Evolutionary conservation across 2,113 vertebrate species (phyloP).

Genomic region (Hypanus sabinus): DNA sequence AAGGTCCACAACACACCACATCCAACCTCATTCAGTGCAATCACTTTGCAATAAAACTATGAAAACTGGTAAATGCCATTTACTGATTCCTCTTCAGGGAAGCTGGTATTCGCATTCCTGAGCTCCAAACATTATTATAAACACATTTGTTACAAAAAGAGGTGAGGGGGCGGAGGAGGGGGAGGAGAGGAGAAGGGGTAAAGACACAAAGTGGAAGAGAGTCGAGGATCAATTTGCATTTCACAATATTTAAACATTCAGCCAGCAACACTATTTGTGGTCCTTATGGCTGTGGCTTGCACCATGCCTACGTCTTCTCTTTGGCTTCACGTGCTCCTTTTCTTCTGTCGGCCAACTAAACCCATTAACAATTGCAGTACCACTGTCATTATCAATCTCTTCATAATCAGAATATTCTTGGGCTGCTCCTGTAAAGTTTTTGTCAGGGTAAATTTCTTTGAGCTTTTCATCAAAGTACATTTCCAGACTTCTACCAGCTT

Average conservation of each 20-base stretch:
- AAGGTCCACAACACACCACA: not conserved
- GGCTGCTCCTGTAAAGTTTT: slow-evolving; percentile 60
- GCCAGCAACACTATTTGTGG: not conserved
- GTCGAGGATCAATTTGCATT: not conserved
- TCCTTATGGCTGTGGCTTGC: slow-evolving; percentile 56
- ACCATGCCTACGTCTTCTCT: slow-evolving; percentile 80
- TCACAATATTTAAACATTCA: not conserved
- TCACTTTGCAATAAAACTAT: not conserved
- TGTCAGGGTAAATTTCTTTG: slow-evolving; percentile 74
- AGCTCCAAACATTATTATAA: not conserved
- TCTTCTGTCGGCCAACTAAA: slow-evolving; percentile 73
- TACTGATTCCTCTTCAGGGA: slow-evolving; percentile 9
- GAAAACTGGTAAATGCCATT: not conserved
- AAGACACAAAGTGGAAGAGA: not conserved
- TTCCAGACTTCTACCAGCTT: slow-evolving; percentile 82
- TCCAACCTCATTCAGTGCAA: slow-evolving; percentile 6
- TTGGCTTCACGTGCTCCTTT: slow-evolving; percentile 78
- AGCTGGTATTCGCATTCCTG: slow-evolving; percentile 22
- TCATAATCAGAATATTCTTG: slow-evolving; percentile 80
- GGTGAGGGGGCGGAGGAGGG: not conserved
- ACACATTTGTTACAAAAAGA: not conserved
- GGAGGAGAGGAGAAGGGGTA: not conserved
- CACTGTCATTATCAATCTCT: slow-evolving; percentile 67
- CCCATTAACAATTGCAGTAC: slow-evolving; percentile 50
- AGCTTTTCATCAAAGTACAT: slow-evolving; percentile 75